Evolutionary conservation across 2,113 vertebrate species (phyloP), one percentile per base, ranked within the genome.

Genomic region (Mustelus asterias): DNA sequence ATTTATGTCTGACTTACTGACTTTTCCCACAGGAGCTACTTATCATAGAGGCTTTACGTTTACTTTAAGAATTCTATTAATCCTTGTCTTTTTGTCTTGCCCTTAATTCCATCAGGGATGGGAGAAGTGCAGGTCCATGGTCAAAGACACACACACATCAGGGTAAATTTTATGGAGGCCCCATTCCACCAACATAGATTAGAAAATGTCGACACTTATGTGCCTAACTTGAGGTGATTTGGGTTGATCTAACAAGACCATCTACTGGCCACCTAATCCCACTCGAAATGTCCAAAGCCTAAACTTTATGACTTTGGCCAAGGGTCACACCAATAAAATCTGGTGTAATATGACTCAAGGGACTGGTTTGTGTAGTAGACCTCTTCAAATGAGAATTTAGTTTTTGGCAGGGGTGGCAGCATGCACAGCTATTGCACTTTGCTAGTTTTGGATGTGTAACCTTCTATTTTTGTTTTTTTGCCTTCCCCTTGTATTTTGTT

Each of bases 1-100:
- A 37, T 93, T 93, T 37, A 93, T 63, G 54, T 60, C 88, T 60
- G 44, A 41, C 69, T 94, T 70, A 94, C 65, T 94, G 63, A 48
- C 41, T 95, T 72, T 95, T 94, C 63, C 9, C 44, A 26, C 48
- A 58, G 24, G 22, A 54, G 20, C 37, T 72, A 72, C 22, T 95
- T 44, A 95, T 29, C 29, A 37, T 24, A 20, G 63, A 93, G 60
- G 89, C 89, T 93, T 65, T 93, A 37, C 37, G 13, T 93, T 93
- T 33, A 22, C 7, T 93, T 2, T 93, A 7, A 33, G n/a, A 93
- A 65, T 93, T 14, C 18, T 63, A 37, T 63, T 93, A 22, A 4
- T 67, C 60, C 16, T n/a, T 93, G 89, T 95, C 54, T n/a, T 11
- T 11, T 63, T 63, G 11, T 3, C 44, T 85, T 85, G 33, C 60